Conservation (phyloP, 2,113 vertebrate genomes). For the Maccullochella peelii region DNA sequence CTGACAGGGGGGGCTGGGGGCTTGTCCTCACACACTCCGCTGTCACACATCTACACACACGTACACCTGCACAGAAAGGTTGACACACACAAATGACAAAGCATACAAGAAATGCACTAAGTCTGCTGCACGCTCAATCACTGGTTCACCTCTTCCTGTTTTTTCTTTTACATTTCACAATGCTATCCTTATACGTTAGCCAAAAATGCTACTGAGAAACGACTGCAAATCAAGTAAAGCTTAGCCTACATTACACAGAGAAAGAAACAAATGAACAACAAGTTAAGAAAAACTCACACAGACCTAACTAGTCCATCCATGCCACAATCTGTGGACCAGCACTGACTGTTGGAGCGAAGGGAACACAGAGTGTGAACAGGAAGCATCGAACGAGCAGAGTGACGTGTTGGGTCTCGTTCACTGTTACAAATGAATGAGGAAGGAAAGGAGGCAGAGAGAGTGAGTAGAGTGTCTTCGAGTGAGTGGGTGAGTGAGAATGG, state of each 20-base stretch:
- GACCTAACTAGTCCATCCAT: slow-evolving; percentile 35
- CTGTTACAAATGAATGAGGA: slow-evolving; percentile 68
- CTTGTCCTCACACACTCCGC: slow-evolving; percentile 89
- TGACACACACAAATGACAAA: slow-evolving; percentile 22
- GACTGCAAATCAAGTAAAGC: neutral
- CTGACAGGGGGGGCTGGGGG: slow-evolving; percentile 98
- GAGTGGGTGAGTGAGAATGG: neutral
- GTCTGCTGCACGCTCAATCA: neutral
- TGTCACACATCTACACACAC: slow-evolving; percentile 84
- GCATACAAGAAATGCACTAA: neutral
- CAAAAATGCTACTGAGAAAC: neutral
- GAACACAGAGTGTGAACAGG: slow-evolving; percentile 62
- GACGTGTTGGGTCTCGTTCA: slow-evolving; percentile 64
- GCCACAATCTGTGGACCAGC: neutral
- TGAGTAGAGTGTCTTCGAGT: neutral
- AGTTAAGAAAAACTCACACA: slow-evolving; percentile 11
- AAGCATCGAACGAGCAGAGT: slow-evolving; percentile 57
- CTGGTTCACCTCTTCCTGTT: slow-evolving; percentile 56
- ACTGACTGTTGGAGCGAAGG: slow-evolving; percentile 34
- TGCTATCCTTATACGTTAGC: neutral
- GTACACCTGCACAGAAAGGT: slow-evolving; percentile 53
- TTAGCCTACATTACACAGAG: neutral
- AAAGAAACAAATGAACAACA: neutral
- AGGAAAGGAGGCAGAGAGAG: slow-evolving; percentile 55
- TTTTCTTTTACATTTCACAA: slow-evolving; percentile 41